Conservation (phyloP, 2,797 vertebrate genomes). For the Salarias fasciatus region DNA sequence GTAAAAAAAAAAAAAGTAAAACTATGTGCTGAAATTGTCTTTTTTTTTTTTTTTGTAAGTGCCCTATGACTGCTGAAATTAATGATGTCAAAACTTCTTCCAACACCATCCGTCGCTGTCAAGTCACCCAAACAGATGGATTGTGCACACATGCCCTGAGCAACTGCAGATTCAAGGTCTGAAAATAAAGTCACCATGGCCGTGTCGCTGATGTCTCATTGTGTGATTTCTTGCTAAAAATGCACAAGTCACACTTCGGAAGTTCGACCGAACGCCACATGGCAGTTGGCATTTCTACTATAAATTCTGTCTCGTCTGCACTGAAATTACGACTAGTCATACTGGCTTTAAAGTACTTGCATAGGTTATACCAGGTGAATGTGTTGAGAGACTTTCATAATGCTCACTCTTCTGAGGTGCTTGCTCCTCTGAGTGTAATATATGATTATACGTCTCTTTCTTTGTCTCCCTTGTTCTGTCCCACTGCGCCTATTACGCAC, state of each 20-base stretch:
- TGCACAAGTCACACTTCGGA: conserved; percentile 3
- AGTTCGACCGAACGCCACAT: not conserved
- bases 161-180: not conserved
- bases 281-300: conserved; percentile 5
- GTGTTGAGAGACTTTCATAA: conserved; percentile 4
- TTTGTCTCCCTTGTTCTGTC: conserved; percentile 7
- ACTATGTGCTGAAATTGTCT: no score
- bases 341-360: conserved; percentile 12
- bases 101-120: not conserved
- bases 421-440: conserved; percentile 3
- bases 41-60: no score
- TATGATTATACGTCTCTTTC: conserved; percentile 1
- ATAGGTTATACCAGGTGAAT: not conserved
- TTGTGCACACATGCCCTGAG: not conserved
- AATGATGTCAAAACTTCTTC: not conserved
- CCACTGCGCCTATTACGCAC: not conserved
- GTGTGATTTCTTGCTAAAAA: conserved; percentile 2
- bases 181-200: conserved; percentile 2
- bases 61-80: no score
- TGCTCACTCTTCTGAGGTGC: conserved; percentile 7
- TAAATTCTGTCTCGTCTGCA: conserved; percentile 9
- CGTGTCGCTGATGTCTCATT: conserved; percentile 8
- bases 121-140: not conserved
- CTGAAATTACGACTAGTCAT: not conserved
- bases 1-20: no score